Evolutionary conservation across 2,888 invertebrate species (phyloP).

Genomic region (Lobophora halterata): DNA sequence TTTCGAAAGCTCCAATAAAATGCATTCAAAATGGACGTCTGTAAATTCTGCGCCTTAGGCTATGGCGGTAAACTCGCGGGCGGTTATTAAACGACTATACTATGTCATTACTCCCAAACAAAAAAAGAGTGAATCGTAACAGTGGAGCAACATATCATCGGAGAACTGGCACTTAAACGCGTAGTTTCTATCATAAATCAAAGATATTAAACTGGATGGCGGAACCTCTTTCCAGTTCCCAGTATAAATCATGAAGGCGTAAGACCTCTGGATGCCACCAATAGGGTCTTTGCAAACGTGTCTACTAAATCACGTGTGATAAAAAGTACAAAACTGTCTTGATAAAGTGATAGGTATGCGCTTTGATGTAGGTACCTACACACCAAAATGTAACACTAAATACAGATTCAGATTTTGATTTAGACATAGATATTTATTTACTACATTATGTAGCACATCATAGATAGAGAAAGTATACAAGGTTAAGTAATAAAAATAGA

Average conservation of each 20-base stretch:
- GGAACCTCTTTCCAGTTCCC: constrained; percentile 79
- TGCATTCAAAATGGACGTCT: constrained; percentile 62
- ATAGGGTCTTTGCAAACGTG: constrained; percentile 66
- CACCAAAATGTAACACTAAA: too few species aligned
- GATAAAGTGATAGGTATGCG: constrained; percentile 32
- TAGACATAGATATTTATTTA: too few species aligned
- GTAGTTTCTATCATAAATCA: constrained; percentile 80
- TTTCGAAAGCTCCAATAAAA: constrained; percentile 49
- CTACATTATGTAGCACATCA: too few species aligned
- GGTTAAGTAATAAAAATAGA: too few species aligned
- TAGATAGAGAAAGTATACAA: too few species aligned
- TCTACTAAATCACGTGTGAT: constrained; percentile 58
- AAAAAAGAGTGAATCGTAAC: constrained; percentile 71
- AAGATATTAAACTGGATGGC: constrained; percentile 79
- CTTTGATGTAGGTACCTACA: too few species aligned
- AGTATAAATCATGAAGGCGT: constrained; percentile 76
- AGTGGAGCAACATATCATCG: constrained; percentile 75
- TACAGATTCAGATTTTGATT: too few species aligned
- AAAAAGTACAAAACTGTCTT: constrained; percentile 45
- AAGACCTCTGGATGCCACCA: constrained; percentile 67
- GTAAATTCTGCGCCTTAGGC: constrained; percentile 66
- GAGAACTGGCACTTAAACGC: constrained; percentile 73
- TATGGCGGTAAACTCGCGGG: constrained; percentile 45
- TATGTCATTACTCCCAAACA: constrained; percentile 75
- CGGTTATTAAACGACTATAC: constrained; percentile 72